Conservation (phyloP, 2,113 vertebrate genomes). For the Tachycineta bicolor region DNA sequence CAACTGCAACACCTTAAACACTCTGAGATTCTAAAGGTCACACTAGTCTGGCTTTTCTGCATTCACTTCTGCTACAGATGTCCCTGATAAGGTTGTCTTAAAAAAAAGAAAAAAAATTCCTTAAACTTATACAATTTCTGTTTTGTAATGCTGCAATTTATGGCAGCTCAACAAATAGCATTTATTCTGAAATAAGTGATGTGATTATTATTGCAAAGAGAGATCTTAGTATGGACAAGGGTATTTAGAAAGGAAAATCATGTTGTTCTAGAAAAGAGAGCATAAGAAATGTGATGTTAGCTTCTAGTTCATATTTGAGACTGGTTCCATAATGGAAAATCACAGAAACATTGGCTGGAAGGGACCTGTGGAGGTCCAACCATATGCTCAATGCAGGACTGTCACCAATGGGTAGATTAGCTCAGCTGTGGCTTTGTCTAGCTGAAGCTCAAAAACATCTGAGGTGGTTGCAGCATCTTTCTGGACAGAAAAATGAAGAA, state of each 20-base stretch:
- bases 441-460: neutral
- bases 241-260: neutral
- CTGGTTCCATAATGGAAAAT: slow-evolving; percentile 53
- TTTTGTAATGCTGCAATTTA: neutral
- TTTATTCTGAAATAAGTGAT: neutral
- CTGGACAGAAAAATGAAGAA: neutral
- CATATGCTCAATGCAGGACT: neutral
- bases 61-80: neutral
- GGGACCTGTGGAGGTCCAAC: neutral
- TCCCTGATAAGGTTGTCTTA: neutral
- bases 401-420: neutral
- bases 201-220: neutral
- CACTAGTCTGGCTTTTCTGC: neutral
- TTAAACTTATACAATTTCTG: fast-evolving
- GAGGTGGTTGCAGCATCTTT: neutral
- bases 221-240: neutral
- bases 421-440: neutral
- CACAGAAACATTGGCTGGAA: neutral
- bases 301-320: neutral
- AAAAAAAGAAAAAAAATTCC: neutral
- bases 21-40: slow-evolving; percentile 26
- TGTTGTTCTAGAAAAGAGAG: neutral
- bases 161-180: neutral
- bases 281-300: neutral
- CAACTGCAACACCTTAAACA: neutral